Percentiles rank a stretch among this genome's conserved stretches.
Conservation (phyloP, 2,113 vertebrate species). For the Muntiacus muntjak region DNA sequence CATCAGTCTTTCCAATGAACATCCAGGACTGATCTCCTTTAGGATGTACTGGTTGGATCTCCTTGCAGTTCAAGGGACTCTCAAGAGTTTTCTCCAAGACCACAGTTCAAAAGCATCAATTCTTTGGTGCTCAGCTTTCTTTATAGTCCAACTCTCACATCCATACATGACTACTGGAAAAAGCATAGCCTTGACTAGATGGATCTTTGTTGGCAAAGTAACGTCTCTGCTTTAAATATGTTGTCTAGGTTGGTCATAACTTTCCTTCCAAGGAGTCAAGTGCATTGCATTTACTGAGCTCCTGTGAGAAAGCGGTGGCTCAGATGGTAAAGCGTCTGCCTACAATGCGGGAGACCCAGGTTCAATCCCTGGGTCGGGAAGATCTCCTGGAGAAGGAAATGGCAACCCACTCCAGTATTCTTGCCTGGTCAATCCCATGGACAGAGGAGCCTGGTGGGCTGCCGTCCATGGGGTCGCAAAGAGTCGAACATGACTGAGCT, state of each 20-base stretch:
- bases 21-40: too few species aligned
- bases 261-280: background rate
- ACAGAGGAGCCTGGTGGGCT: background rate
- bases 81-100: too few species aligned
- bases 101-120: too few species aligned
- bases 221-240: too few species aligned
- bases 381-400: background rate
- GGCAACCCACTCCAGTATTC: background rate
- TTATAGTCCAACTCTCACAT: too few species aligned
- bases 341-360: too few species aligned
- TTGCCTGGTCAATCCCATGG: background rate
- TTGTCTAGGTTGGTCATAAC: background rate
- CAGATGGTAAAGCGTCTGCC: background rate
- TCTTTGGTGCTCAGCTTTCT: accelerated
- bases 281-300: background rate
- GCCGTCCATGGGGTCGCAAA: background rate
- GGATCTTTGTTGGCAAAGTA: too few species aligned
- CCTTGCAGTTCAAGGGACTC: too few species aligned
- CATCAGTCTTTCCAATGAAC: too few species aligned
- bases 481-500: accelerated
- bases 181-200: too few species aligned
- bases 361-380: background rate
- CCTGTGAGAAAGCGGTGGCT: background rate
- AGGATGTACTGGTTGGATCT: too few species aligned
- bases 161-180: too few species aligned